Conservation (phyloP, 2,797 vertebrate genomes). For the Jordanella pulchra region DNA sequence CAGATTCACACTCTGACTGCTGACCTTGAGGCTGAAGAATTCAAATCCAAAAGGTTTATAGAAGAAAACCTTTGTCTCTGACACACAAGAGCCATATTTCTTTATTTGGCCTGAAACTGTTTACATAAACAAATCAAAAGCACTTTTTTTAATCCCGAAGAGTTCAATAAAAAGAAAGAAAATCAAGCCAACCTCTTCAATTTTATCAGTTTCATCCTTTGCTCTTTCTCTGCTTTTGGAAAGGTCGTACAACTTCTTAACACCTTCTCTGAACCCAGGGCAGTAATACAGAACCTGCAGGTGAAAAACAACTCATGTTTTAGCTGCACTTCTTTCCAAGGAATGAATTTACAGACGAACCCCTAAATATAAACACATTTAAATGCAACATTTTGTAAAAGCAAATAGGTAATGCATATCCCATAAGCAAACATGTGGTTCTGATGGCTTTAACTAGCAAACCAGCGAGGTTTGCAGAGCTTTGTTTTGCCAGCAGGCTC, state of each 20-base stretch:
- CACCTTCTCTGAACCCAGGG: slow-evolving; percentile 91
- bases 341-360: not conserved
- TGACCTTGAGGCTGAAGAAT: slow-evolving; percentile 3
- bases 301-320: not conserved
- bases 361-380: not conserved
- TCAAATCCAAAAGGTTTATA: not conserved
- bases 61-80: not conserved
- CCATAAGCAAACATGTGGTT: not conserved
- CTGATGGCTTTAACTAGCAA: not conserved
- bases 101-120: not conserved
- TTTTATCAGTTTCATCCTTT: slow-evolving; percentile 70
- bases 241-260: slow-evolving; percentile 87
- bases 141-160: not conserved
- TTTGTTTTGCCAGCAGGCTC: not conserved
- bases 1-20: slow-evolving; percentile 73
- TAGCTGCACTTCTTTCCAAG: not conserved
- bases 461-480: not conserved
- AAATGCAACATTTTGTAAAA: not conserved
- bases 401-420: not conserved
- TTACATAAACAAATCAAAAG: not conserved
- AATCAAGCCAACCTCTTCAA: slow-evolving; percentile 58
- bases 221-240: slow-evolving; percentile 83
- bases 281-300: slow-evolving; percentile 93
- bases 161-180: not conserved
- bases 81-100: not conserved